phyloP scores from a whole-genome alignment of 2,113 vertebrate genomes.

The Martes martes region DNA sequence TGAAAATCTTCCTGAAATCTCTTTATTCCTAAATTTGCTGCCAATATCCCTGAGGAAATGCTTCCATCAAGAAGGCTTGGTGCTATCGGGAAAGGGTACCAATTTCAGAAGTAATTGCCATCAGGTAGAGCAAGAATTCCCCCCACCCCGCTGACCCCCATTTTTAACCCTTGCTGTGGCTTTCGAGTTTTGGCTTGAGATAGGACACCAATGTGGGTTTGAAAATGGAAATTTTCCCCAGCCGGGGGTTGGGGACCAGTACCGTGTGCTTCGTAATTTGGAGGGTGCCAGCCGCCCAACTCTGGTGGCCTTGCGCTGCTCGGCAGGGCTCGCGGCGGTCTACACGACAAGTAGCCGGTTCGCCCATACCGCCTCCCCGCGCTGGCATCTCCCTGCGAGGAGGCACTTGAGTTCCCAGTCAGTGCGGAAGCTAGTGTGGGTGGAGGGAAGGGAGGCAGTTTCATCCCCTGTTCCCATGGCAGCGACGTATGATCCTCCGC shows the following conservation, averaged over 20 bases:
- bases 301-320: background rate
- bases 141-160: background rate
- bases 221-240: conserved; percentile 25
- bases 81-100: background rate
- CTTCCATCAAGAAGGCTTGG: conserved; percentile 56
- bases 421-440: conserved; percentile 70
- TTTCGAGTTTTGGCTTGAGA: conserved; percentile 35
- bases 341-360: background rate
- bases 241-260: background rate
- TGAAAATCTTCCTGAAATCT: conserved; percentile 80
- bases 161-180: conserved; percentile 3
- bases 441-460: conserved; percentile 56
- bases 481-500: conserved; percentile 45
- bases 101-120: conserved; percentile 15
- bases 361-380: background rate
- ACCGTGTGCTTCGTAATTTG: background rate
- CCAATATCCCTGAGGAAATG: conserved; percentile 61
- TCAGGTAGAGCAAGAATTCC: background rate
- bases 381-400: conserved; percentile 28
- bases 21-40: conserved; percentile 77
- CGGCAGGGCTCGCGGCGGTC: background rate
- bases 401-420: conserved; percentile 44
- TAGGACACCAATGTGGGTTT: background rate
- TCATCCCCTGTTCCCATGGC: conserved; percentile 75
- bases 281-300: background rate